phyloP scores from a whole-genome alignment of 1,140 invertebrate genomes.

The Ceratina japonica region DNA sequence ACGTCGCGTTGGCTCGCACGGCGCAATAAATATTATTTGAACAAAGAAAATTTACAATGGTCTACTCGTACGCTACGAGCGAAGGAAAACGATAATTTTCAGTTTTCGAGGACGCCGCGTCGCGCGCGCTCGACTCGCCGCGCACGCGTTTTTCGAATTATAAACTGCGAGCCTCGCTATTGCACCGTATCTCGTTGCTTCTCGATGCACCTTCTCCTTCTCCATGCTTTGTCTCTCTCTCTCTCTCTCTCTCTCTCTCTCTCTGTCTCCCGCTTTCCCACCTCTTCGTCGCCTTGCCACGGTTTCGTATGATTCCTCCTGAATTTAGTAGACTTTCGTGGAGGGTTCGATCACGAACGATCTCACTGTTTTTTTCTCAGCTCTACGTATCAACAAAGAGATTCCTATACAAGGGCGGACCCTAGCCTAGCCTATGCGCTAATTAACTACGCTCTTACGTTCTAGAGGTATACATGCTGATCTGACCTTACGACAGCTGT shows the following conservation, averaged over 20 bases:
- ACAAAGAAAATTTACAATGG: conserved; percentile 77
- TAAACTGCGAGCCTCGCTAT: conserved; percentile 66
- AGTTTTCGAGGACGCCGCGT: conserved; percentile 40
- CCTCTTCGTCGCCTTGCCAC: neutral
- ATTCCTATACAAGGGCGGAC: conserved; percentile 76
- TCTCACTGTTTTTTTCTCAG: conserved; percentile 54
- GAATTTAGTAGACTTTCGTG: conserved; percentile 23
- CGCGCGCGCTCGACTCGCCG: conserved; percentile 28
- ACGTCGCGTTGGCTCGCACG: conserved; percentile 72
- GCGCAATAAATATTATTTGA: conserved; percentile 77
- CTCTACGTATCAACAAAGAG: conserved; percentile 76
- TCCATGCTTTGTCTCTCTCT: too few relatives aligned
- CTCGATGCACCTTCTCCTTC: conserved; percentile 32
- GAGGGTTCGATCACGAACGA: conserved; percentile 49
- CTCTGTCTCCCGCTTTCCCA: conserved; percentile 2
- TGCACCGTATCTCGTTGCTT: conserved; percentile 70
- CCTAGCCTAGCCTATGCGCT: conserved; percentile 75
- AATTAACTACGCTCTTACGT: conserved; percentile 76
- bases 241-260: too few relatives aligned
- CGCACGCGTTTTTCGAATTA: conserved; percentile 24
- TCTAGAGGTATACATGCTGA: conserved; percentile 80
- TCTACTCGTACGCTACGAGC: conserved; percentile 58
- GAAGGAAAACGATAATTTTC: conserved; percentile 52
- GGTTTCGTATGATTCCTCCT: neutral
- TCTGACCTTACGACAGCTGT: conserved; percentile 70